These are phyloP conservation scores for Fratercula arctica DNA, from an alignment of 2,797 vertebrate genomes.

Conservation along the genomic window DNA sequence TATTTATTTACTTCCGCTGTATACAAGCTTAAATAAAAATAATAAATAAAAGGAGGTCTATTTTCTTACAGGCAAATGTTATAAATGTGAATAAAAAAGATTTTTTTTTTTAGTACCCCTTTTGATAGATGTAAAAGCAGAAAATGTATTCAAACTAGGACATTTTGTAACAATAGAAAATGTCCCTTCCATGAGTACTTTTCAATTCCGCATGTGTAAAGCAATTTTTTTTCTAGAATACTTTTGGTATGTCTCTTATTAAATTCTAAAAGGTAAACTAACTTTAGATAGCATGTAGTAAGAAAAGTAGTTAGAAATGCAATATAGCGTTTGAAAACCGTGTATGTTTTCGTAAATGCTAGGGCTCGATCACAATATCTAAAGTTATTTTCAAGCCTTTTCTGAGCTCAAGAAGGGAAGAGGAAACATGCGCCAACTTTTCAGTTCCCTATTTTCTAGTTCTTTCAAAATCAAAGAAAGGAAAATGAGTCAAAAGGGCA, in stretches of 20 bases:
- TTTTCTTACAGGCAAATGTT: neutral
- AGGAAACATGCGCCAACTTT: neutral
- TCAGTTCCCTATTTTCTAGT: neutral
- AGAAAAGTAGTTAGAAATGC: neutral
- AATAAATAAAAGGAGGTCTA: fast-evolving
- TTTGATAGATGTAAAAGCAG: neutral
- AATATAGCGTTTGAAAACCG: neutral
- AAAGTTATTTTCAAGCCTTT: neutral
- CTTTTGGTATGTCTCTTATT: neutral
- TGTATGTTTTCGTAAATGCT: fast-evolving
- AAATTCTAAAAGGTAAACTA: neutral
- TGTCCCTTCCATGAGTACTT: neutral
- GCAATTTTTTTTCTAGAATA: neutral
- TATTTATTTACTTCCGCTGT: neutral
- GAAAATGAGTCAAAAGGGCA: neutral
- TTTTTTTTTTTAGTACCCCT: neutral
- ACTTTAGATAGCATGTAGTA: neutral
- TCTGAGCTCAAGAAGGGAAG: neutral
- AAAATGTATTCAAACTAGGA: neutral
- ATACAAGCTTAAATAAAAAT: neutral
- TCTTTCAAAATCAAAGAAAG: neutral
- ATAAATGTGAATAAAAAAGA: neutral
- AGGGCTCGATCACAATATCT: neutral
- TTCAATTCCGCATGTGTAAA: neutral
- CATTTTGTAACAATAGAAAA: neutral